Base-by-base conservation (phyloP, 2,888 invertebrate species). In the Pollenia angustigena region DNA sequence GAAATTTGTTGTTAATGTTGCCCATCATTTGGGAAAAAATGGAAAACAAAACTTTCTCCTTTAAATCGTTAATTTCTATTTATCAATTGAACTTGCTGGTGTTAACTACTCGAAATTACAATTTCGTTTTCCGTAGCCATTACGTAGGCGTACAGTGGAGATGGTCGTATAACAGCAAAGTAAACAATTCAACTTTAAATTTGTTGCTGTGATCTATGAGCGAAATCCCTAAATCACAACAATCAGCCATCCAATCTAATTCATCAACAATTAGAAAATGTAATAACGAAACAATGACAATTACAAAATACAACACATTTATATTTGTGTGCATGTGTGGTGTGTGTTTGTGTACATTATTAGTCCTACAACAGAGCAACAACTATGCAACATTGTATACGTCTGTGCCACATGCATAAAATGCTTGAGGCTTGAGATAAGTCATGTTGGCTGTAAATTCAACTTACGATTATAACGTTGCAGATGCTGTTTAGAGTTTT, bases 261-360 rank as follows among this genome's bases (percentile, higher is more conserved):
- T 44, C 79, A 85, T 85, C 84, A 85, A 16, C 74, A 85, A 80
- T 80, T 85, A 74, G 79, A 69, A 62, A 74, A 80, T 75, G 84
- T 85, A 68, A 85, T 80, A 80, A 75, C 74, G 42, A 46, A 60
- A 80, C 84, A 85, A 80, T 69, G 79, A 85, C 74, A 74, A 84
- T 74, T 68, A 72, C 79, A 74, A 80, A 80, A 60, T 85, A 46
- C 54, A 72, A 48, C 8, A 14, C 10, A 46, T 16, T 16, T 11
- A 23, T 12, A 23, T 42, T 1, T 40, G n/a, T n/a, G n/a, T n/a
- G n/a, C n/a, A n/a, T n/a, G 14, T 10, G 46, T 40, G 2, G 6
- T 58, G 66, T 8, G 66, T 32, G 23, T n/a, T 42, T 75, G 4
- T n/a, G 62, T 32, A 10, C 9, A 16, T 42, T 16, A 12, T 32